Evolutionary conservation across 2,113 vertebrate species (phyloP).

Genomic region (Melanocharis versteri): DNA sequence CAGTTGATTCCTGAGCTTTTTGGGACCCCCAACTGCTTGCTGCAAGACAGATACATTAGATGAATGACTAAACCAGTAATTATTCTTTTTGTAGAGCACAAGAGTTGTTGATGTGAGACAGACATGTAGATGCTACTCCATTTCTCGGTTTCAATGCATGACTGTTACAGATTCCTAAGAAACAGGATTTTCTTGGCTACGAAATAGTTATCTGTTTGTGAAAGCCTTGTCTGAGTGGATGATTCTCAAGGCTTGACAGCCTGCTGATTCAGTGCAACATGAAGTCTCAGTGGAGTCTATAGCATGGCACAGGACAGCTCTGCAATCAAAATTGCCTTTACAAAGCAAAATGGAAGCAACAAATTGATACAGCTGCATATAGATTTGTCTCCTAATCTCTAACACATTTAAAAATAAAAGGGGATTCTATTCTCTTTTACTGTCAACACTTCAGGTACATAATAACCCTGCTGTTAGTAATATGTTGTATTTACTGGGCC

Average conservation of each 20-base stretch:
- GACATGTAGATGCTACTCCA: background rate
- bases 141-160: background rate
- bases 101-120: background rate
- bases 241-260: constrained; percentile 26
- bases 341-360: constrained; percentile 23
- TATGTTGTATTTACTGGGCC: background rate
- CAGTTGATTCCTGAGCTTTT: background rate
- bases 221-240: constrained; percentile 33
- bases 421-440: background rate
- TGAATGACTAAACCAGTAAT: background rate
- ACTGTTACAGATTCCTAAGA: background rate
- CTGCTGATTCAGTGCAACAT: constrained; percentile 32
- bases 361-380: background rate
- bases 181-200: background rate
- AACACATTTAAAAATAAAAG: constrained; percentile 21
- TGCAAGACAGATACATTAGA: background rate
- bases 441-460: background rate
- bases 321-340: constrained; percentile 19
- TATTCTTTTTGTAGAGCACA: background rate
- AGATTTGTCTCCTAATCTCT: constrained; percentile 22
- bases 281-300: constrained; percentile 5
- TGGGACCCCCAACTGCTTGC: background rate
- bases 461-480: background rate
- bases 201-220: background rate
- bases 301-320: background rate